phyloP scores from a whole-genome alignment of 2,797 vertebrate genomes.

The Rachycentron canadum region DNA sequence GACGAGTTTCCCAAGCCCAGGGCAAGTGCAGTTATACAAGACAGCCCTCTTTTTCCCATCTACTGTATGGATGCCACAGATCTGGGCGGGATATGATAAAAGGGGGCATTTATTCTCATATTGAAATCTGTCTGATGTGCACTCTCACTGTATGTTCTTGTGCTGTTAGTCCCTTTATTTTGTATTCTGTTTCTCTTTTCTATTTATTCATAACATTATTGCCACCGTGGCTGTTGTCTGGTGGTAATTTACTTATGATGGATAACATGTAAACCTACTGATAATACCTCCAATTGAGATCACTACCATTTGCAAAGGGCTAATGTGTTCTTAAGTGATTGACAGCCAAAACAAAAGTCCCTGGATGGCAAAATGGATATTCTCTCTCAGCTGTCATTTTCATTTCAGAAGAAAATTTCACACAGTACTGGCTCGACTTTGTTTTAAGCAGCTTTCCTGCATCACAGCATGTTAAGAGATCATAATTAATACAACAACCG shows the following conservation, averaged over 20 bases:
- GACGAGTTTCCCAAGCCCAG: conserved; percentile 75
- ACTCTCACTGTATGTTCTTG: not conserved
- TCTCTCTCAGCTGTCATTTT: conserved; percentile 25
- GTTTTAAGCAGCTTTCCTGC: conserved; percentile 9
- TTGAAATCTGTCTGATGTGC: conserved; percentile 19
- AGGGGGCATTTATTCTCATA: conserved; percentile 27
- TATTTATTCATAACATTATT: not conserved
- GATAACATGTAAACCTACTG: not conserved
- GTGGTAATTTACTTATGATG: not conserved
- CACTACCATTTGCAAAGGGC: conserved; percentile 10
- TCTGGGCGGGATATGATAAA: conserved; percentile 38
- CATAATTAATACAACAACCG: conserved; percentile 4
- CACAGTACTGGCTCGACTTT: not conserved
- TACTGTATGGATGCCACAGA: conserved; percentile 34
- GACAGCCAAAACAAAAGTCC: conserved; percentile 3
- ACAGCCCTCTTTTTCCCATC: conserved; percentile 41
- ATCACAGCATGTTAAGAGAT: not conserved
- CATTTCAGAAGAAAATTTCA: not conserved
- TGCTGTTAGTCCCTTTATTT: conserved; percentile 2
- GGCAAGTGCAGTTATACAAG: conserved; percentile 73
- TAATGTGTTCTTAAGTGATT: conserved; percentile 13
- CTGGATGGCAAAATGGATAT: not conserved
- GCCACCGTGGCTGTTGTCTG: not conserved
- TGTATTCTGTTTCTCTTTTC: not conserved
- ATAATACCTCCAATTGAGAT: conserved; percentile 7